Base-by-base conservation (phyloP, 2,888 invertebrate genomes). In the Heliconius ismenius region DNA sequence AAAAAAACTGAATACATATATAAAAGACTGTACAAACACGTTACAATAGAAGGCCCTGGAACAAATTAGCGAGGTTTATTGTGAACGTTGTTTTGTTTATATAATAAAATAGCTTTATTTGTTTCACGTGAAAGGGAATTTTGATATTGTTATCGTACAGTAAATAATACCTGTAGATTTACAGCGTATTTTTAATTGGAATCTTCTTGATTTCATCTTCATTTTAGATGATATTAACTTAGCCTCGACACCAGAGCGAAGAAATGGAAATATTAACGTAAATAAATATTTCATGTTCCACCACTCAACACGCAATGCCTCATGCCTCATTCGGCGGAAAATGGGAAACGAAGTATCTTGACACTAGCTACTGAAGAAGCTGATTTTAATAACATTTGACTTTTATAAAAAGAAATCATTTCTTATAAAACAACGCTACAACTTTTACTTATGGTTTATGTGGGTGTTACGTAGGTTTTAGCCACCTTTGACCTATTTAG, bases 381-480 rank as follows among this genome's bases (percentile, higher is more conserved):
- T 18, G 43, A 49, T 18, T 15, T 49, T 49, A 6, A 49, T 49
- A 18, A 49, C 2, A 49, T 49, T 49, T 28, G 0, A 49, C 11
- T 28, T 28, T 69, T 21, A 18, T 43, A 24, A 6, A 32, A 26
- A 26, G 10, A 21, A 11, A 6, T 13, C 10, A n/a, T 70, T 32
- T 32, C n/a, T 54, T 54, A 58, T 13, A 69, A 58, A 70, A 3
- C n/a, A 58, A n/a, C 58, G 21, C 2, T 28, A 28, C 3, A 28
- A 26, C 18, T 75, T 67, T 49, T 43, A 24, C 62, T 63, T 62
- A 18, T 69, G 62, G 58, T 24, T 58, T 28, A 28, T 24, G 75
- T 69, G 68, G 74, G 74, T 60, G 67, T 67, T 26, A 39, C 58
- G 62, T 43, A 62, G 62, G 32, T 75, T 58, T 62, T 68, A 60